Base-by-base conservation (phyloP, 2,113 vertebrate species). In the Lycaon pictus region DNA sequence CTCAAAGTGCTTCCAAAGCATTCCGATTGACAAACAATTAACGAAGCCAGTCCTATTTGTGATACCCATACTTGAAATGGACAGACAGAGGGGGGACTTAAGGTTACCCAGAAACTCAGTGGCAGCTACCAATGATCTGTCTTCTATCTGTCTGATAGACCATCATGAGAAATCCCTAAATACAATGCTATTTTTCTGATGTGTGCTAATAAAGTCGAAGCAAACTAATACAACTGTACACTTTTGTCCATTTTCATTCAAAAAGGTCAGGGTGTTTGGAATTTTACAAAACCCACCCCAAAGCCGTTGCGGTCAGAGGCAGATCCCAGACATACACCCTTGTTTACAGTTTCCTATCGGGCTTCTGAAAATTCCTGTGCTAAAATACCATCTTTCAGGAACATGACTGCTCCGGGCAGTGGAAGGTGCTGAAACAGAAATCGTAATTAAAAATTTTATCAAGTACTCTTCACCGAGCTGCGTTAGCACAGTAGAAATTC, bases 131-230 rank as follows among this genome's bases (percentile, higher is more conserved):
- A 25, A 20, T 95, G 93, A 93, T 83, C 77, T 58, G 22, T 93
- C 97, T 97, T 92, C 96, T 95, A 89, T 96, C 92, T 76, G 88
- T 96, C 89, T 84, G 92, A 82, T 90, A 98, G 97, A 90, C 74
- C 95, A 62, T 92, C 85, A 55, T 82, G 58, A 96, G 80, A 96
- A 58, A 97, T 96, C 88, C 82, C 84, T 80, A 92, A 90, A 71
- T 93, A 94, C 84, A 86, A 94, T 90, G 92, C 92, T 95, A 88
- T 96, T 98, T 97, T 97, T 97, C 95, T 97, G 95, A 96, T 93
- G 86, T 96, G 96, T 98, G 95, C 95, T 97, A 98, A 98, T 97
- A 97, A 97, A 97, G 93, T 97, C 71, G 85, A 97, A 97, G 92
- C 93, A 96, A 96, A 97, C 82, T 51, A 95, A 67, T 71, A 53